A percentile compares a stretch with the other conserved stretches of the same genome.
These are phyloP conservation scores for Epinephelus fuscoguttatus DNA, from an alignment of 2,113 vertebrate species.

Conservation along the genomic window DNA sequence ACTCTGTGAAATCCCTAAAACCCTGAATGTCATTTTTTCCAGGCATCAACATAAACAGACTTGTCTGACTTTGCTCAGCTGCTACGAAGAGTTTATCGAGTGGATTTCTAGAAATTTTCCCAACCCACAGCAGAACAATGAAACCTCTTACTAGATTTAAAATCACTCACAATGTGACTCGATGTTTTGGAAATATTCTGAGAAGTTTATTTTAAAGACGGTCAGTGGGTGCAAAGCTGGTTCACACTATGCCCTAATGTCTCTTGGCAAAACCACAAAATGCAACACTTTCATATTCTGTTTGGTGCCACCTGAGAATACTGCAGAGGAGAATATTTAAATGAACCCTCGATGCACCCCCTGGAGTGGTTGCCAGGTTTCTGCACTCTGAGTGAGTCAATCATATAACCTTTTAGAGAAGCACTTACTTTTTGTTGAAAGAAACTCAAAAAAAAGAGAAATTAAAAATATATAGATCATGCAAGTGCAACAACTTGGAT, in stretches of 20 bases:
- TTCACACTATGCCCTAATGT: not conserved
- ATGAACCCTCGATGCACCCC: not conserved
- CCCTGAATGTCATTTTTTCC: not conserved
- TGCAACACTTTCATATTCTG: not conserved
- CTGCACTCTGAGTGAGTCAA: not conserved
- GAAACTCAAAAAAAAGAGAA: not conserved
- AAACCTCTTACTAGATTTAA: not conserved
- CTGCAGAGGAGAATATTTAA: not conserved
- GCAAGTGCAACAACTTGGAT: not conserved
- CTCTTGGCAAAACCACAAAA: constrained; percentile 21
- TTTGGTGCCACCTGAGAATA: not conserved
- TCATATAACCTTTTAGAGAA: not conserved
- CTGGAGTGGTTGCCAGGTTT: constrained; percentile 4
- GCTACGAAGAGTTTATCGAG: not conserved
- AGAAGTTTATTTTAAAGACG: not conserved
- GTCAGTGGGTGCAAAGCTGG: not conserved
- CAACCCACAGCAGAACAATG: not conserved
- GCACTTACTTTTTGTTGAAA: not conserved
- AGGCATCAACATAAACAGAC: constrained; percentile 1
- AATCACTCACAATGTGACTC: not conserved
- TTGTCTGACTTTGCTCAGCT: not conserved
- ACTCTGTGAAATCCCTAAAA: not conserved
- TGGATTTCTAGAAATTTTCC: not conserved
- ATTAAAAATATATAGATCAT: not conserved
- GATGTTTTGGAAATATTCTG: not conserved